Conservation (phyloP, 2,888 invertebrate genomes). For the Auanema freiburgensis region DNA sequence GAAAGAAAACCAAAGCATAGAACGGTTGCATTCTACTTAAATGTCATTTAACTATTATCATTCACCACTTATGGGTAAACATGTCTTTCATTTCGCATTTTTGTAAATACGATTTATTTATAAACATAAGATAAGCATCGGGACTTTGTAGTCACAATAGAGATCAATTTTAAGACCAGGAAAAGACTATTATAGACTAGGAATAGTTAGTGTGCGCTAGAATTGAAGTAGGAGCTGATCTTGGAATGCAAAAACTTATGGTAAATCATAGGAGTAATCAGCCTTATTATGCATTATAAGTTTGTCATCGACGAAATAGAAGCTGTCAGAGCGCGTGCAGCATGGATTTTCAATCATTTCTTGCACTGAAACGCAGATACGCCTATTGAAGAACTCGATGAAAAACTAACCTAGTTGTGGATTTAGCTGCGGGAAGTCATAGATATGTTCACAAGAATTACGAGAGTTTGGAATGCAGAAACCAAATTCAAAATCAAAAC, state of each 20-base stretch:
- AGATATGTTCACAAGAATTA: slow-evolving; percentile 98
- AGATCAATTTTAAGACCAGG: too few species aligned
- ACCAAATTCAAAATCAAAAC: slow-evolving; percentile 98
- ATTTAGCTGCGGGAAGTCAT: slow-evolving; percentile 89
- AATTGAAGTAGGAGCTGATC: too few species aligned
- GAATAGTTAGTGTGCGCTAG: too few species aligned
- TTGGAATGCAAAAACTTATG: too few species aligned
- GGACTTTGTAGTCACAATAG: too few species aligned
- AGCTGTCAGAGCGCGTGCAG: slow-evolving; percentile 95
- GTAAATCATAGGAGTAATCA: slow-evolving; percentile 86
- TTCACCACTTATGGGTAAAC: too few species aligned
- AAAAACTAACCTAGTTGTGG: slow-evolving; percentile 65
- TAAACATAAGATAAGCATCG: too few species aligned
- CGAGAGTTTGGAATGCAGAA: slow-evolving; percentile 96
- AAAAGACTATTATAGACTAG: too few species aligned
- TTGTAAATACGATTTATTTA: too few species aligned
- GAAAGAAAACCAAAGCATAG: background rate
- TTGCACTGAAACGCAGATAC: slow-evolving; percentile 73
- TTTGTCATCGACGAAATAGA: slow-evolving; percentile 95
- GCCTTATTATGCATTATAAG: slow-evolving; percentile 99
- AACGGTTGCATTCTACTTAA: too few species aligned
- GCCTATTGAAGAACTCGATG: background rate
- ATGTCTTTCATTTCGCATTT: too few species aligned
- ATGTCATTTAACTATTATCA: too few species aligned
- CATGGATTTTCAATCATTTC: slow-evolving; percentile 96